Base-by-base conservation (phyloP, 2,113 vertebrate species). In the Brachyhypopomus gauderio region DNA sequence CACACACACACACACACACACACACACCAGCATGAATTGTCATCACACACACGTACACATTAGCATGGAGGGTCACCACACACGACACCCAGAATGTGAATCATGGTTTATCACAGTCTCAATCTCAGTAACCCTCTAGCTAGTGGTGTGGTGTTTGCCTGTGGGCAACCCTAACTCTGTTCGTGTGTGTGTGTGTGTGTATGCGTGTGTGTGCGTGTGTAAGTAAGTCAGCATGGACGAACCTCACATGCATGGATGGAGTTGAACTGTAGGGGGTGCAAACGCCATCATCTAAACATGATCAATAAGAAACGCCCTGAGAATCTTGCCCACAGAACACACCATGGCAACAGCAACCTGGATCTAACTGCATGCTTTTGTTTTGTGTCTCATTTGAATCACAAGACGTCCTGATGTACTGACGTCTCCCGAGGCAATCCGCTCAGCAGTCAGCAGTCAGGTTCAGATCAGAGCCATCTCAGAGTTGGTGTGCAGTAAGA, bases 361-460 rank as follows among this genome's bases (percentile, higher is more conserved):
- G 45, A 64, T 41, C 11, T 20, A n/a, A 66, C 52, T 30, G 25
- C 41, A 5, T 2, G 25, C 11, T 14, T 8, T 41, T 1, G 17
- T 55, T 52, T 56, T 7, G 41, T 77, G 55, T 77, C 62, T n/a
- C 63, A 38, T 58, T 17, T 22, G 75, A 66, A 41, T 25, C 20
- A 11, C 63, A 78, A 6, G n/a, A 56, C 55, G 75, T 30, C 30
- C 30, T 30, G 12, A 64, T 4, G 41, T 67, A 56, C 34, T 23
- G 75, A 67, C 55, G 63, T 30, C 59, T 6, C 20, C 30, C 38
- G 64, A 5, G 16, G 34, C 74, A 3, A 30, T 30, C 30, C 30
- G 30, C 30, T 30, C 30, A 30, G 30, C 30, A 30, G 30, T 30
- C 30, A 3, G 30, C 30, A 30, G 30, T 30, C 30, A 30, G 30